Base-by-base conservation (phyloP, 2,113 vertebrate species). In the Pollachius pollachius region DNA sequence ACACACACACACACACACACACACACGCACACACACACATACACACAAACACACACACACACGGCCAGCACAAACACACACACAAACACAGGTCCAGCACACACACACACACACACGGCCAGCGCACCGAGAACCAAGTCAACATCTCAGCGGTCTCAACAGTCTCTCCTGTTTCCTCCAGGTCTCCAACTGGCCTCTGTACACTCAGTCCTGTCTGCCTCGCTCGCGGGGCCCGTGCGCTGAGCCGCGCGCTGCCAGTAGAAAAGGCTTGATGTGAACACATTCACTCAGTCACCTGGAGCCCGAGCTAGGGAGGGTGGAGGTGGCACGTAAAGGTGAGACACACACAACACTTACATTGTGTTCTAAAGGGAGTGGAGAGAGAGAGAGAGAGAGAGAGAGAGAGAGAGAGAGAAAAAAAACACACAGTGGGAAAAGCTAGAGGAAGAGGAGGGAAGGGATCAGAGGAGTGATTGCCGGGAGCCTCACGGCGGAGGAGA, bases 121-220 rank as follows among this genome's bases (percentile, higher is more conserved):
- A 64, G 27, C 27, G 4, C 67, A 61, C 58, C 66, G 5, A 48
- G 72, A 48, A 82, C 84, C 77, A 85, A 78, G 80, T 83, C 83
- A 88, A 90, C 84, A 92, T 87, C 81, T 85, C 80, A 82, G 64
- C 68, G 73, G 75, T 74, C 81, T 79, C 80, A 84, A 86, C 84
- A 83, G 80, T 70, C 78, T 75, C 81, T 83, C 79, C 5, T 37
- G 60, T 79, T 86, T 88, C 77, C 73, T 54, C 77, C 79, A 34
- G 63, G 52, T 82, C 80, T 81, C 67, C 73, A 52, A 67, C 79
- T 84, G 73, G 73, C 69, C 65, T 64, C 48, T 48, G 73, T 65
- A 83, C 77, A 79, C 69, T 75, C 72, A 79, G 70, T 78, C 83
- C 70, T 67, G 71, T 88, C 82, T 82, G 34, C 52, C 82, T 78